These are phyloP conservation scores for Rana temporaria DNA, from an alignment of 2,113 vertebrate species.

Conservation along the genomic window DNA sequence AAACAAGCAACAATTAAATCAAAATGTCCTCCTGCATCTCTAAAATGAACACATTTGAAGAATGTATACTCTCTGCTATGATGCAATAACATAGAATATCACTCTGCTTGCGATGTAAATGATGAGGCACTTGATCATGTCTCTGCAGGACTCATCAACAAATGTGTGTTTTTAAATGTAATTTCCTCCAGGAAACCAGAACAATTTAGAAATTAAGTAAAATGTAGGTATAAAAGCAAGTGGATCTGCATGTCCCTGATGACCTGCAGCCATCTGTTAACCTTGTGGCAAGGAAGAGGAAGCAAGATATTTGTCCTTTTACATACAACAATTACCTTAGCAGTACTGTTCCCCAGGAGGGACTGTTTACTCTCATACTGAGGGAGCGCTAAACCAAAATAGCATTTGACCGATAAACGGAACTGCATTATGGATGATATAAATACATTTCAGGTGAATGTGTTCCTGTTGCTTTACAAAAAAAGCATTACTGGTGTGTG, in stretches of 20 bases:
- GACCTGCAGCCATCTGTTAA: constrained; percentile 57
- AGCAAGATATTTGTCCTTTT: constrained; percentile 57
- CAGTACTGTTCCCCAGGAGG: constrained; percentile 44
- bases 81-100: background rate
- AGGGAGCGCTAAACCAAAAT: constrained; percentile 31
- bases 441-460: constrained; percentile 21
- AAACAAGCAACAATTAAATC: background rate
- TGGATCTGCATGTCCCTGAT: constrained; percentile 52
- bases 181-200: constrained; percentile 56
- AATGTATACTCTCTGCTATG: background rate
- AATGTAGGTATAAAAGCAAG: constrained; percentile 54
- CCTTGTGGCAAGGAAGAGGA: constrained; percentile 55
- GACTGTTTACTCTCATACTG: constrained; percentile 21
- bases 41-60: background rate
- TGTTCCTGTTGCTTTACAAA: background rate
- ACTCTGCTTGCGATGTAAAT: background rate
- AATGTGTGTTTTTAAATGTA: constrained; percentile 52
- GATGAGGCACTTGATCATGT: background rate
- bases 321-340: constrained; percentile 57
- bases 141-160: constrained; percentile 18
- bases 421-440: constrained; percentile 1
- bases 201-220: constrained; percentile 57
- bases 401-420: constrained; percentile 28
- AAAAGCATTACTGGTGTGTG: too few relatives aligned
- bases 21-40: background rate